Evolutionary conservation across 1,140 invertebrate genomes (phyloP), one percentile per base, ranked within the genome.

Genomic region (Eupristina koningsbergeri): DNA sequence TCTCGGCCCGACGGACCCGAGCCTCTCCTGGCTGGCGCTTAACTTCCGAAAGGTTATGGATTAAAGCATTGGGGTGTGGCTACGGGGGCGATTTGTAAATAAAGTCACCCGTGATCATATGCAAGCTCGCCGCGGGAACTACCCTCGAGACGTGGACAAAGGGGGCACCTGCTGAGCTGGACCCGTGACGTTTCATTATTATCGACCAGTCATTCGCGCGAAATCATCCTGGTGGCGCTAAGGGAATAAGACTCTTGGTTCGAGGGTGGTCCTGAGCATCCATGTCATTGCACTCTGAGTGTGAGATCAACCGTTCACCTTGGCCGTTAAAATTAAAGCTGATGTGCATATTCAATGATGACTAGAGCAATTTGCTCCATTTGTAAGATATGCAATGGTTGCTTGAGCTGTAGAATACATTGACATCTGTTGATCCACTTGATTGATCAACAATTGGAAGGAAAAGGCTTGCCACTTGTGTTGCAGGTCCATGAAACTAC

Each of bases 401-500:
- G 41, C 63, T 58, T 22, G 8, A 61, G 9, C 29, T 0, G 19
- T 47, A 64, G 53, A 22, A n/a, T 53, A 34, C 69, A n/a, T 83
- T 84, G 82, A 84, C 82, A 80, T 80, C 83, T 80, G 71, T 80
- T 84, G 83, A 80, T 84, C 61, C 50, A 31, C 31, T 3, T 19
- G 8, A 17, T 31, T 64, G 77, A 47, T 76, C 73, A 36, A 67
- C 69, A 19, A 31, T 19, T 13, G 34, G 41, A 79, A 69, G 64
- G 19, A 74, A n/a, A 8, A 84, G 67, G 47, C 50, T 73, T 80
- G 69, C 58, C 58, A 64, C 67, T 63, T 64, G 34, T 36, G 53
- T 41, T 11, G 78, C 83, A 83, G 79, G 89, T 90, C 88, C 89
- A 92, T 92, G 91, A 91, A 87, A 92, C 87, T 89, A 85, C 86